phyloP scores from a whole-genome alignment of 2,797 vertebrate genomes.

The Ctenochaetus hawaiiensis region DNA sequence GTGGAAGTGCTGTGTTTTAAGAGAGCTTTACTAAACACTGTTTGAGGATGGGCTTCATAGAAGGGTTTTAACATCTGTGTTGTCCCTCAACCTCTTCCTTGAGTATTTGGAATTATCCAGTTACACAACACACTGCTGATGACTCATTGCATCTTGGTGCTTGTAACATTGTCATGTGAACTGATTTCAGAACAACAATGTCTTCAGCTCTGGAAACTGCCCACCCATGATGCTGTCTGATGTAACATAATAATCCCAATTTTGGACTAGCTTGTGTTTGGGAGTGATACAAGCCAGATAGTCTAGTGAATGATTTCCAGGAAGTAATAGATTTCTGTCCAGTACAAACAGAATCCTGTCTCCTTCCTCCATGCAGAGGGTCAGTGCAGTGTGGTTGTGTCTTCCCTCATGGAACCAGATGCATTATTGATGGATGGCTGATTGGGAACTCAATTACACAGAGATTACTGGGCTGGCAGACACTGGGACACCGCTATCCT shows the following conservation, averaged over 20 bases:
- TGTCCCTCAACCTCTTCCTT: conserved; percentile 16
- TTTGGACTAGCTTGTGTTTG: conserved; percentile 31
- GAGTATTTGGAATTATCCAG: conserved; percentile 21
- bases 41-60: not conserved
- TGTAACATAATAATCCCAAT: conserved; percentile 29
- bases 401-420: conserved; percentile 81
- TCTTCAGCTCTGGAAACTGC: conserved; percentile 33
- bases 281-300: conserved; percentile 32
- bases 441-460: conserved; percentile 89
- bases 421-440: conserved; percentile 89
- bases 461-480: conserved; percentile 85
- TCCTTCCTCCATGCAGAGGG: conserved; percentile 58
- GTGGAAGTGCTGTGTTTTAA: conserved; percentile 1
- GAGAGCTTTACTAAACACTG: conserved; percentile 13
- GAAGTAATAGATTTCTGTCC: conserved; percentile 66
- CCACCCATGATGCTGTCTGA: conserved; percentile 24
- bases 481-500: conserved; percentile 80
- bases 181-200: conserved; percentile 26
- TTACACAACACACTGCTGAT: conserved; percentile 13
- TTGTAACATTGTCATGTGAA: conserved; percentile 19
- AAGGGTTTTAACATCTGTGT: conserved; percentile 11
- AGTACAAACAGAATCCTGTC: conserved; percentile 65
- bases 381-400: conserved; percentile 61
- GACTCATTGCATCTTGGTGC: conserved; percentile 38
- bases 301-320: conserved; percentile 50